Percentiles rank a stretch among this genome's conserved stretches.
phyloP scores from a whole-genome alignment of 2,888 invertebrate genomes.

The Thyatira batis region DNA sequence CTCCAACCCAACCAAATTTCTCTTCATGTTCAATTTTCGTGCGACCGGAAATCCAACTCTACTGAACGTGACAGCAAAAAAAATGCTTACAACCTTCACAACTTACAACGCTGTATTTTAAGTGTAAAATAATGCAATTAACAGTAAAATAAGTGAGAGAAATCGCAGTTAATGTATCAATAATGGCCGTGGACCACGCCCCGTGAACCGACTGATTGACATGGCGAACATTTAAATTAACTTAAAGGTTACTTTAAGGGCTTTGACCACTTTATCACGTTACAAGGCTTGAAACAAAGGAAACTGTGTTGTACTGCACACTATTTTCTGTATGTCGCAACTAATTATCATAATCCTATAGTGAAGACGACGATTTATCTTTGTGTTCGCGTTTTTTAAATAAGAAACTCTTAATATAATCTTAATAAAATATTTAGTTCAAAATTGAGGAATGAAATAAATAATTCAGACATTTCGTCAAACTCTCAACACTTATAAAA shows the following conservation, averaged over 20 bases:
- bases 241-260: conserved; percentile 7
- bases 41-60: too few relatives aligned
- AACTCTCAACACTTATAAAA: conserved; percentile 2
- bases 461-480: conserved; percentile 1
- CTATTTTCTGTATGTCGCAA: too few relatives aligned
- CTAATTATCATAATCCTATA: too few relatives aligned
- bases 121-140: neutral
- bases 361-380: too few relatives aligned
- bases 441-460: neutral
- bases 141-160: neutral
- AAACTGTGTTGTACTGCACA: too few relatives aligned
- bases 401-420: too few relatives aligned
- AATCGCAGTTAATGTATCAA: conserved; percentile 4
- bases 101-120: neutral
- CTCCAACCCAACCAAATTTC: too few relatives aligned
- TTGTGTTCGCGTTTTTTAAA: too few relatives aligned
- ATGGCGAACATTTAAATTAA: conserved; percentile 6
- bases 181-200: conserved; percentile 4
- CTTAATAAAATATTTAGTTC: neutral
- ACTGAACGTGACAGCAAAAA: too few relatives aligned
- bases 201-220: conserved; percentile 9
- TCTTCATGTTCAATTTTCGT: too few relatives aligned
- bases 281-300: neutral
- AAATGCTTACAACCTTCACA: too few relatives aligned
- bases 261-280: conserved; percentile 6